Percentiles rank a stretch among this genome's conserved stretches.
These are phyloP conservation scores for Manduca sexta DNA, from an alignment of 1,140 invertebrate genomes.

Conservation along the genomic window DNA sequence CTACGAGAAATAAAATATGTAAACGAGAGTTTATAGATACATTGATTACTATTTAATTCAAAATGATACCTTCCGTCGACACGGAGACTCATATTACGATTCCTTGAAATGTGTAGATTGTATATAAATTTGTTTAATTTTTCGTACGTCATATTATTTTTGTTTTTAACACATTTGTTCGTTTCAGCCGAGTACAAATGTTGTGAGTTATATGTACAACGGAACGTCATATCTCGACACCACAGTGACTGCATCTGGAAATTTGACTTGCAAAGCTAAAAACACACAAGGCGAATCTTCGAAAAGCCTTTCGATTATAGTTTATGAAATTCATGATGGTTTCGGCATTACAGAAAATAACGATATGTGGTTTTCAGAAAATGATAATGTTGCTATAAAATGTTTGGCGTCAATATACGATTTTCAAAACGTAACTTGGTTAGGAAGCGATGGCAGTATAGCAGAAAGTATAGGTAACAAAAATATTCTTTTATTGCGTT, in stretches of 20 bases:
- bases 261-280: constrained; percentile 38
- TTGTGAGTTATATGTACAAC: too few relatives aligned
- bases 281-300: constrained; percentile 8
- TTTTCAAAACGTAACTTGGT: constrained; percentile 43
- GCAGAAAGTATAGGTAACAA: constrained; percentile 22
- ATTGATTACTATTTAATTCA: too few relatives aligned
- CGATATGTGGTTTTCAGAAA: constrained; percentile 41
- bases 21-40: too few relatives aligned
- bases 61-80: too few relatives aligned
- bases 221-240: constrained; percentile 27
- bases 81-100: too few relatives aligned
- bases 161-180: neutral
- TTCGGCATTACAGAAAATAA: constrained; percentile 39
- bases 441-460: constrained; percentile 15
- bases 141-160: constrained; percentile 2
- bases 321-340: constrained; percentile 43
- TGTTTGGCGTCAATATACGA: constrained; percentile 51
- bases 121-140: too few relatives aligned
- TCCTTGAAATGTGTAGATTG: too few relatives aligned
- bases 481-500: neutral
- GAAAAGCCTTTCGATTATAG: constrained; percentile 20
- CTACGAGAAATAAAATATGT: too few relatives aligned
- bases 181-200: constrained; percentile 17
- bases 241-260: constrained; percentile 27
- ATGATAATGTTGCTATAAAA: constrained; percentile 28